These are phyloP conservation scores for Drosophila oshimai DNA, from an alignment of 1,140 invertebrate species.

Conservation along the genomic window DNA sequence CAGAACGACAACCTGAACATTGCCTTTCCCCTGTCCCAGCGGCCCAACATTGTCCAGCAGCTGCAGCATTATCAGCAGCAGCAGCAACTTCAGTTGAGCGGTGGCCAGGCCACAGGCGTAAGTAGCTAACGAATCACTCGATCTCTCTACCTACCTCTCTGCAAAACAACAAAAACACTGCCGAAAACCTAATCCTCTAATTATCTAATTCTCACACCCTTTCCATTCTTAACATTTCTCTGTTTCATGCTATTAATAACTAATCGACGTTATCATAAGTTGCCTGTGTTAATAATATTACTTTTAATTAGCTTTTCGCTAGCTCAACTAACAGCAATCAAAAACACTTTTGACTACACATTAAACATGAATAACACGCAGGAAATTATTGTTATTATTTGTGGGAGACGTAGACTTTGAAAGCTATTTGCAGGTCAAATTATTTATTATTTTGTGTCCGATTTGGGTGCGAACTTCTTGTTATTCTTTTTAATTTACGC, in stretches of 20 bases:
- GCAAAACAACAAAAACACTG: constrained; percentile 4
- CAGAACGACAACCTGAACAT: constrained; percentile 78
- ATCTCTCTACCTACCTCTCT: constrained; percentile 4
- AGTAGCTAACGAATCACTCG: constrained; percentile 43
- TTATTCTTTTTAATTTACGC: background rate
- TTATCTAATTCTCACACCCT: background rate
- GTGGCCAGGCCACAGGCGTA: constrained; percentile 59
- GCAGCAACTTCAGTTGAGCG: constrained; percentile 53
- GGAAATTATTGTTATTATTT: constrained; percentile 20
- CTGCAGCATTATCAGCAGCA: constrained; percentile 81
- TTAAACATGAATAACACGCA: constrained; percentile 18
- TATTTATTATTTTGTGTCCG: background rate
- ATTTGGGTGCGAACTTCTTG: background rate
- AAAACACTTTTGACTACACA: constrained; percentile 2
- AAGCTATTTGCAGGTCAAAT: constrained; percentile 24
- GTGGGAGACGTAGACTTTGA: constrained; percentile 9
- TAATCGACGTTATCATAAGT: constrained; percentile 23
- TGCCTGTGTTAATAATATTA: constrained; percentile 21
- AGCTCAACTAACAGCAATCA: constrained; percentile 17
- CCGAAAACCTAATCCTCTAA: background rate
- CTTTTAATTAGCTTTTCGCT: constrained; percentile 26
- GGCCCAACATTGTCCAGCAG: constrained; percentile 84
- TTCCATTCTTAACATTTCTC: constrained; percentile 18
- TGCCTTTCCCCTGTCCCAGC: constrained; percentile 82
- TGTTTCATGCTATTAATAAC: constrained; percentile 5